Conservation (phyloP, 2,113 vertebrate species). For the Phalacrocorax pelagicus region DNA sequence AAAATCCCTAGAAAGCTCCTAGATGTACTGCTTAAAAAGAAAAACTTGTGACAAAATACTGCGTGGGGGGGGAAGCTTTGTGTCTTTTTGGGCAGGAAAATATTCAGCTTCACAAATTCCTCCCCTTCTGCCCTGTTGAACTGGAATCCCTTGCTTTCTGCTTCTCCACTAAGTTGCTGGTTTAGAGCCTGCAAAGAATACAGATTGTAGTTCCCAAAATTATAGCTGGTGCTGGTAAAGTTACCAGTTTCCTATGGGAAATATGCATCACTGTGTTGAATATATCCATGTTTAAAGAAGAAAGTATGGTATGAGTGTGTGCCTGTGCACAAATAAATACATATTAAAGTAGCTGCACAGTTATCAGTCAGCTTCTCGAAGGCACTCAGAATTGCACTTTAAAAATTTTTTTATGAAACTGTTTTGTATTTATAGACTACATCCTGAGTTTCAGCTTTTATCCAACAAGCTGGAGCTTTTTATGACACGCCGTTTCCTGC, state of each 20-base stretch:
- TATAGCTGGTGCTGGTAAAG: not conserved
- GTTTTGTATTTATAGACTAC: conserved; percentile 19
- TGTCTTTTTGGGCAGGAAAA: not conserved
- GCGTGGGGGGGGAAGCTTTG: too few species aligned
- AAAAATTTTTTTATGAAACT: not conserved
- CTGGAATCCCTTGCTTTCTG: not conserved
- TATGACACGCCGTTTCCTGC: not conserved
- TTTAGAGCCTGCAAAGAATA: not conserved
- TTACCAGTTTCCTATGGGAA: not conserved
- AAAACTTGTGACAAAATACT: not conserved
- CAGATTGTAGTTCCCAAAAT: not conserved
- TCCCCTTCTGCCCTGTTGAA: not conserved
- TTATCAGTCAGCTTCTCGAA: not conserved
- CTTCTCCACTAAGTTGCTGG: not conserved
- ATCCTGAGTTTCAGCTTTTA: conserved; percentile 16
- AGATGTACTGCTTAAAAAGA: not conserved
- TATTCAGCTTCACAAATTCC: not conserved
- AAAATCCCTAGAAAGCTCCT: not conserved
- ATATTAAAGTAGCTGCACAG: not conserved
- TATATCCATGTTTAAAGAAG: not conserved
- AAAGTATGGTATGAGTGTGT: not conserved
- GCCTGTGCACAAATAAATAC: not conserved
- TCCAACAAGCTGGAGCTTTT: not conserved
- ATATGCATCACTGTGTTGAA: not conserved
- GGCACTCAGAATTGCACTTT: not conserved